Percentiles rank a stretch among this genome's conserved stretches.
Conservation (phyloP, 2,113 vertebrate genomes). For the Propithecus coquereli region DNA sequence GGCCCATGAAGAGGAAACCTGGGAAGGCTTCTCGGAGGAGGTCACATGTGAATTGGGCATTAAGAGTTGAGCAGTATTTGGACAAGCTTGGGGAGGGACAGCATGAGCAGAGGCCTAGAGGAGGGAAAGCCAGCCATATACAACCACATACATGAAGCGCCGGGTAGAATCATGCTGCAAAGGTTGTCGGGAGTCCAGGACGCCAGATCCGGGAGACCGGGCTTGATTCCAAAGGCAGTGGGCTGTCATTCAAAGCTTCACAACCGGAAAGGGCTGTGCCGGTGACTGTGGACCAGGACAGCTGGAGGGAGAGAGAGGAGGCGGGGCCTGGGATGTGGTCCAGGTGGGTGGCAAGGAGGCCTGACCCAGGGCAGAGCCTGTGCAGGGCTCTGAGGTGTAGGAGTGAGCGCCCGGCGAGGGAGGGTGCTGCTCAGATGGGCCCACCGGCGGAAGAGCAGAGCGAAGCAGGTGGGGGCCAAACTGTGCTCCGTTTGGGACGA, state of each 20-base stretch:
- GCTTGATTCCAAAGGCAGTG: not conserved
- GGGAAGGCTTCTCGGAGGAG: not conserved
- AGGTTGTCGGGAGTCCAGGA: not conserved
- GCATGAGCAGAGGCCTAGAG: not conserved
- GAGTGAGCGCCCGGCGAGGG: too few relatives aligned
- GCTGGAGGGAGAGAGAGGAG: not conserved
- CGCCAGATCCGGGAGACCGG: not conserved
- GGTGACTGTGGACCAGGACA: not conserved
- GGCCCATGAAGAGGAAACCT: not conserved
- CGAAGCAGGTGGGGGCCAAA: fast-evolving
- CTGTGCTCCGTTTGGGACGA: not conserved
- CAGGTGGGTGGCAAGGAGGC: not conserved
- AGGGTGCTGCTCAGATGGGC: not conserved
- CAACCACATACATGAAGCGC: fast-evolving
- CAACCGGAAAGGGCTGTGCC: too few relatives aligned
- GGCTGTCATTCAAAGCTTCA: not conserved
- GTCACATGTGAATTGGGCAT: not conserved
- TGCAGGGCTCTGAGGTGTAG: not conserved
- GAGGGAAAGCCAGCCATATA: not conserved
- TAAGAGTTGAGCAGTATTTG: not conserved
- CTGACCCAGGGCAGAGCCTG: not conserved
- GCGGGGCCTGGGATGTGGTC: not conserved
- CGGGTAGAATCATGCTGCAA: not conserved
- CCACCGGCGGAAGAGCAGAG: not conserved
- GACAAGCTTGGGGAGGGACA: not conserved